Evolutionary conservation across 2,888 invertebrate species (phyloP), one percentile per base, ranked within the genome.

Genomic region (Cordilura impudica): DNA sequence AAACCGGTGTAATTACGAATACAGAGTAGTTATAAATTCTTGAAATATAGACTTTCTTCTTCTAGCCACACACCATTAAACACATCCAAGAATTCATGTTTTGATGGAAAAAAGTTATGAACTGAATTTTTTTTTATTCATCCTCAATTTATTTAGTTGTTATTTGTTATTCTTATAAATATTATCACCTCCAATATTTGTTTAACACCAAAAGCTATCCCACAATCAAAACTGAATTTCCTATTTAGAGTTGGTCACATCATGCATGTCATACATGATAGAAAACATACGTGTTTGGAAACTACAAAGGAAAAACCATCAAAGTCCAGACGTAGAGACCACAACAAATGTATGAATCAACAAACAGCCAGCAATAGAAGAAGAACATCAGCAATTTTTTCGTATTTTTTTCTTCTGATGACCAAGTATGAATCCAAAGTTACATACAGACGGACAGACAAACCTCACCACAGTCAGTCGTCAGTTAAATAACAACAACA

Each of bases 251-350:
- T 63, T 49, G 63, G 49, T 65, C 63, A 19, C 31, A 31, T 49
- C 49, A n/a, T 39, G 14, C 16, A 16, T 16, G 23, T 2, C 6
- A 39, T 26, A 47, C 23, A 8, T 23, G 56, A 58, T n/a, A n/a
- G n/a, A 21, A 47, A 26, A 58, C 69, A 26, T 31, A 39, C 29
- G 19, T 49, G 31, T 47, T 21, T n/a, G 18, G 51, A 47, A 21
- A 72, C 18, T n/a, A 16, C 10, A 49, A 47, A 49, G n/a, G 10
- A 56, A 29, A 35, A 56, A 31, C 63, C 65, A 31, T 58, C 58
- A 65, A 65, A 73, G 58, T 73, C 65, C 72, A 73, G 72, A 67
- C 67, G 45, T 16, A 45, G 12, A 56, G 67, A 66, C 72, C 65
- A 73, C 56, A 73, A 58, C 65, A 65, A 26, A 35, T 39, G 26